Base-by-base conservation (phyloP, 2,113 vertebrate species). In the Monarcha castaneiventris region DNA sequence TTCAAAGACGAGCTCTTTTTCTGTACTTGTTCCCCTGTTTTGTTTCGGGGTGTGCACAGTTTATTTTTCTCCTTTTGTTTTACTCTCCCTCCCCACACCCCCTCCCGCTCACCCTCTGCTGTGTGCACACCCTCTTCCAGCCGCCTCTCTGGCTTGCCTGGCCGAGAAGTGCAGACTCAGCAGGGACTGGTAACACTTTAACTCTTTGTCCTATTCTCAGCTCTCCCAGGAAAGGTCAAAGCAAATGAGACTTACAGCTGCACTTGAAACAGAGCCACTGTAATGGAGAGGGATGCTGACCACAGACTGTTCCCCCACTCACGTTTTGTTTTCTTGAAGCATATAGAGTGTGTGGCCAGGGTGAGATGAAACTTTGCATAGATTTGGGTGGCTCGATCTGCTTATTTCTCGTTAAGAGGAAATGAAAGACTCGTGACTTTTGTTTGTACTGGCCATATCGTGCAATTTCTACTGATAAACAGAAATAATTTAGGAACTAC, bases 31-130 rank as follows among this genome's bases (percentile, higher is more conserved):
- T 89, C 87, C 56, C 63, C 79, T 98, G 81, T 90, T 97, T 97
- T 93, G 89, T 75, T 92, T 88, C 13, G 35, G 92, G 92, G 94
- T 78, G 72, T 91, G 84, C 58, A n/a, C 39, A 91, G 41, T 95
- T 97, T 96, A 73, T 96, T 84, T 77, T 84, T 94, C 88, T 95
- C 81, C 77, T 73, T 89, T 94, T 97, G 93, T 93, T 93, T 82
- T 71, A 83, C 49, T 33, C 80, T 75, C n/a, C 58, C 66, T 73
- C 68, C 55, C 4, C 1, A 2, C 10, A 13, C 58, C n/a, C 67
- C 32, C 39, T 58, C 63, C 79, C 0, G 18, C 76, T 80, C 32
- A 6, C 85, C 44, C 82, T 87, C 56, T 88, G 84, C 82, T 79
- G 58, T 0, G 3, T 3, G 51, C 64, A 63, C 90, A 63, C 91